These are phyloP conservation scores for Luperina testacea DNA, from an alignment of 2,888 invertebrate genomes.

Conservation along the genomic window DNA sequence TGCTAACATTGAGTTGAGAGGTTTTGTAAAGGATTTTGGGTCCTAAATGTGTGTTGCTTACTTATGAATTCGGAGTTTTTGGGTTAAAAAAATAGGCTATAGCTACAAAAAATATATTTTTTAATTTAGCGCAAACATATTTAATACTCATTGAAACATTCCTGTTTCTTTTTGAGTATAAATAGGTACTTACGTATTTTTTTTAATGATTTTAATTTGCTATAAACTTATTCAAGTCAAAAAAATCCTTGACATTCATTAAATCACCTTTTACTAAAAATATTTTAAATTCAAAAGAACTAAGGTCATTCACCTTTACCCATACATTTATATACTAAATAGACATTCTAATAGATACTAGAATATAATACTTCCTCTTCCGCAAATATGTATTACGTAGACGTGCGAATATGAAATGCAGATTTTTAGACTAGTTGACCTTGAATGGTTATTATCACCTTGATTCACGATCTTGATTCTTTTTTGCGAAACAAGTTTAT, in stretches of 20 bases:
- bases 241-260: slow-evolving; percentile 2
- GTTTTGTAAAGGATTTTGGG: slow-evolving; percentile 5
- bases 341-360: not conserved
- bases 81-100: not conserved
- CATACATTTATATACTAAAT: not conserved
- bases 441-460: slow-evolving; percentile 41
- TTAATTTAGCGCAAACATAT: not conserved
- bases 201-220: not conserved
- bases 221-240: not conserved
- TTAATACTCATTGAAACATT: not conserved
- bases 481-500: slow-evolving; percentile 21
- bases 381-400: slow-evolving; percentile 16
- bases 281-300: not conserved
- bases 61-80: not conserved
- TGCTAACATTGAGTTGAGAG: slow-evolving; percentile 5
- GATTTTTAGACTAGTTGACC: slow-evolving; percentile 31
- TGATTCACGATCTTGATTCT: slow-evolving; percentile 22
- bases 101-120: not conserved
- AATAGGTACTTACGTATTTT: not conserved
- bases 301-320: slow-evolving; percentile 18
- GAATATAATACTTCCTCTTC: slow-evolving; percentile 40
- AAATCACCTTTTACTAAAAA: not conserved
- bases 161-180: too few relatives aligned
- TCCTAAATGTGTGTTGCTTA: not conserved
- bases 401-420: slow-evolving; percentile 1